phyloP scores from a whole-genome alignment of 1,140 invertebrate species.

The Polypedilum pembai region DNA sequence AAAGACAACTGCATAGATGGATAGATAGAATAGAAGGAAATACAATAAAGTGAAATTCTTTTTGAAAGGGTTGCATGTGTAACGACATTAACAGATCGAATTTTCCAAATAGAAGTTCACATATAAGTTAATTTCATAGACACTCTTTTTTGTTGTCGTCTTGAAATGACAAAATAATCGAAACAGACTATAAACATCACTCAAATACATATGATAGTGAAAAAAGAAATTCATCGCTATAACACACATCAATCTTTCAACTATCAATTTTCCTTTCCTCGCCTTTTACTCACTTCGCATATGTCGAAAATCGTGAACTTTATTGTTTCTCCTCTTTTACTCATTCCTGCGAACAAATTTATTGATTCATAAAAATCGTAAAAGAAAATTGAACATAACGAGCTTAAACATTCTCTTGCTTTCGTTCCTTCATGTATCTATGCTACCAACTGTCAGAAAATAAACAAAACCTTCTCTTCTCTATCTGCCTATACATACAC shows the following conservation, averaged over 20 bases:
- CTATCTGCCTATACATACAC: neutral
- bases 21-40: too few relatives aligned
- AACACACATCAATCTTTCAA: neutral
- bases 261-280: neutral
- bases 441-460: slow-evolving; percentile 21
- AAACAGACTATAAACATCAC: neutral
- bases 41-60: too few relatives aligned
- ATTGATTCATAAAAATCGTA: slow-evolving; percentile 23
- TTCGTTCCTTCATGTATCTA: neutral
- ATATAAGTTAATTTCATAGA: slow-evolving; percentile 7
- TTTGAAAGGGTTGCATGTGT: slow-evolving; percentile 7
- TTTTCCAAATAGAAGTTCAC: neutral
- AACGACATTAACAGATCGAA: slow-evolving; percentile 12
- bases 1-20: neutral
- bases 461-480: neutral
- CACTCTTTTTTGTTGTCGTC: neutral
- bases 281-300: neutral
- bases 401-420: neutral
- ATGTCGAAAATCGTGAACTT: neutral
- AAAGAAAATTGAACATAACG: slow-evolving; percentile 25
- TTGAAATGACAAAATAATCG: neutral
- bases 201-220: neutral
- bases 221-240: neutral
- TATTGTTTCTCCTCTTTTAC: neutral
- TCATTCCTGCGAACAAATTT: neutral